These are phyloP conservation scores for Perizoma flavofasciatum DNA, from an alignment of 2,888 invertebrate genomes.

Conservation along the genomic window DNA sequence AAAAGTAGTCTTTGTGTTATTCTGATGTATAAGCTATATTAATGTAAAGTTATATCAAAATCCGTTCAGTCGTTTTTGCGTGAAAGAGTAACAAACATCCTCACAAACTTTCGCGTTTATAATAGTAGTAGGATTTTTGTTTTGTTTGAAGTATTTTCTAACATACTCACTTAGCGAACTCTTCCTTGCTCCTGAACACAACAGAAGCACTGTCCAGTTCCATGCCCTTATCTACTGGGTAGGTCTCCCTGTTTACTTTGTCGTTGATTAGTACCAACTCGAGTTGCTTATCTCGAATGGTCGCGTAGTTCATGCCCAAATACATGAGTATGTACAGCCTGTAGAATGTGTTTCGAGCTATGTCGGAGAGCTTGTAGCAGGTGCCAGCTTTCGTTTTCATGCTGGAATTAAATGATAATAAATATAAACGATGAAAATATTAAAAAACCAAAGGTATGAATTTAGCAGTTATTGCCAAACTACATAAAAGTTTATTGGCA, in stretches of 20 bases:
- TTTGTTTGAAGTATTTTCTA: no score
- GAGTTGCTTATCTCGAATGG: constrained; percentile 67
- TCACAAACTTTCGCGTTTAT: no score
- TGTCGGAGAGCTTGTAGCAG: constrained; percentile 66
- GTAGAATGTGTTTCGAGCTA: constrained; percentile 55
- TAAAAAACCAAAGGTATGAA: no score
- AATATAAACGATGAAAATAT: no score
- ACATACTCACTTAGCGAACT: constrained; percentile 68
- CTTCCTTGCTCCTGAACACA: constrained; percentile 61
- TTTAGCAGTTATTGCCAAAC: no score
- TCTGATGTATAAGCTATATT: no score
- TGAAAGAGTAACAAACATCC: no score
- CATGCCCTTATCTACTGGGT: constrained; percentile 62
- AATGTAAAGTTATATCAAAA: no score
- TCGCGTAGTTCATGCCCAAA: constrained; percentile 65
- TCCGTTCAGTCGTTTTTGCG: no score
- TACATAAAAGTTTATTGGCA: no score
- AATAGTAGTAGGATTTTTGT: no score
- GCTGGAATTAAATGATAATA: constrained; percentile 46
- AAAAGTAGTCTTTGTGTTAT: no score
- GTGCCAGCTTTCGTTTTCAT: constrained; percentile 57
- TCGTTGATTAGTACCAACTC: constrained; percentile 66
- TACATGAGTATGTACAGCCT: constrained; percentile 72
- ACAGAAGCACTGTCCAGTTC: constrained; percentile 64
- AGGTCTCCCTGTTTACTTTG: constrained; percentile 62